These are phyloP conservation scores for Spheniscus humboldti DNA, from an alignment of 2,797 vertebrate species.

Conservation along the genomic window DNA sequence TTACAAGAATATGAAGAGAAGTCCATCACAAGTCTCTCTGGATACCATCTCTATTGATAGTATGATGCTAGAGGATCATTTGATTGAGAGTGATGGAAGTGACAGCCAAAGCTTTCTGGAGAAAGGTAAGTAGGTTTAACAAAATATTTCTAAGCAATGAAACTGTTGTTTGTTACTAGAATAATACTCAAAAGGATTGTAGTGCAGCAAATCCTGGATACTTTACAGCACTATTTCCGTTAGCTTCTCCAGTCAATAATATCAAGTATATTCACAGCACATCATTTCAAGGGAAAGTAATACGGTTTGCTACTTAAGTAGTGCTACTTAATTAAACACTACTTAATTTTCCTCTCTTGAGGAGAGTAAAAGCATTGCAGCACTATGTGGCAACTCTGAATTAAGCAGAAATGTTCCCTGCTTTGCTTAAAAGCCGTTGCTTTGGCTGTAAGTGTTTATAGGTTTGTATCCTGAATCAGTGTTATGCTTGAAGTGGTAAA, in stretches of 20 bases:
- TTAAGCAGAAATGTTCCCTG: background rate
- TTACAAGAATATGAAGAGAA: slow-evolving; percentile 94
- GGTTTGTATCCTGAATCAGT: background rate
- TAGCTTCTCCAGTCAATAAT: background rate
- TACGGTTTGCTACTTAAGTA: background rate
- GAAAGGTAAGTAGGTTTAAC: slow-evolving; percentile 77
- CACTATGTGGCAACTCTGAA: background rate
- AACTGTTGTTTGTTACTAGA: background rate
- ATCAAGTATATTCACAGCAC: background rate
- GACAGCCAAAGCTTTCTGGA: slow-evolving; percentile 85
- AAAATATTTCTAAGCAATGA: background rate
- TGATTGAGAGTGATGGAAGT: slow-evolving; percentile 85
- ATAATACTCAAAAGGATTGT: background rate
- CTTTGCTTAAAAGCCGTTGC: background rate
- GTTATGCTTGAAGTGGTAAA: background rate
- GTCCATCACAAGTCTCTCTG: slow-evolving; percentile 91
- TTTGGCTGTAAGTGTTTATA: background rate
- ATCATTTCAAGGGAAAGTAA: background rate
- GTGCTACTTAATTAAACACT: background rate
- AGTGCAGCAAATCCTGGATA: background rate
- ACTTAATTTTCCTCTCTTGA: background rate
- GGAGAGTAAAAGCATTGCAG: background rate
- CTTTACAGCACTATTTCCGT: background rate
- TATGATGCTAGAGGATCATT: slow-evolving; percentile 83
- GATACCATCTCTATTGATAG: slow-evolving; percentile 96